These are phyloP conservation scores for Luperina nickerlii DNA, from an alignment of 2,888 invertebrate species.

Conservation along the genomic window DNA sequence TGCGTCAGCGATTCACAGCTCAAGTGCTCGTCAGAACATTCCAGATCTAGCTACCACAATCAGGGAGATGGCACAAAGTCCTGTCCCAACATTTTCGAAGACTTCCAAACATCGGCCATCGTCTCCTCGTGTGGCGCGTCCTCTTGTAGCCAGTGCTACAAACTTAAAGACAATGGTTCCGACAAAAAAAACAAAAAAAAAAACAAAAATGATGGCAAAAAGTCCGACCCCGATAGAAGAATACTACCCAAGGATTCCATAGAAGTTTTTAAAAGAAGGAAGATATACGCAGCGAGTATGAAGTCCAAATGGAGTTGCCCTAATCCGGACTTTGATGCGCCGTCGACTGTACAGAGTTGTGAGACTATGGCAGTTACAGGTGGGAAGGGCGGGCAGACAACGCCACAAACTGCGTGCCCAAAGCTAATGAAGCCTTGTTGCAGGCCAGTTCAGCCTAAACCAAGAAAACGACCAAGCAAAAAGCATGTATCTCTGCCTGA, in stretches of 20 bases:
- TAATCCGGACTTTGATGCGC: not conserved
- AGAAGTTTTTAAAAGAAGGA: conserved; percentile 80
- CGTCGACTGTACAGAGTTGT: conserved; percentile 61
- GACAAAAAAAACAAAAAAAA: conserved; percentile 63
- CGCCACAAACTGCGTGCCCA: conserved; percentile 39
- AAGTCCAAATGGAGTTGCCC: conserved; percentile 72
- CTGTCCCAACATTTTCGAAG: conserved; percentile 80
- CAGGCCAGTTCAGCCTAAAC: conserved; percentile 30
- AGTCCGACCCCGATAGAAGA: conserved; percentile 61
- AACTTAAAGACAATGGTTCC: conserved; percentile 37
- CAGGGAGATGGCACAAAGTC: conserved; percentile 76
- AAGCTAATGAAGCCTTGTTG: conserved; percentile 62
- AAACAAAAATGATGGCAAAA: conserved; percentile 53
- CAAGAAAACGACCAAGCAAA: conserved; percentile 55
- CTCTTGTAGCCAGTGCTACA: conserved; percentile 55
- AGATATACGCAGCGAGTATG: conserved; percentile 75
- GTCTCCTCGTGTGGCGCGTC: conserved; percentile 74
- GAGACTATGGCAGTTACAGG: conserved; percentile 40
- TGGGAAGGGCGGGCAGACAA: conserved; percentile 46
- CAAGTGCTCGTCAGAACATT: conserved; percentile 73
- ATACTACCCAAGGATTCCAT: conserved; percentile 82
- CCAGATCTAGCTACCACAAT: conserved; percentile 66
- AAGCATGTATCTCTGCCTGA: conserved; percentile 77
- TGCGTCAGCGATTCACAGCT: conserved; percentile 77
- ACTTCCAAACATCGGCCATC: conserved; percentile 71